Evolutionary conservation across 1,140 invertebrate genomes (phyloP).

Genomic region (Saxidomus purpurata): DNA sequence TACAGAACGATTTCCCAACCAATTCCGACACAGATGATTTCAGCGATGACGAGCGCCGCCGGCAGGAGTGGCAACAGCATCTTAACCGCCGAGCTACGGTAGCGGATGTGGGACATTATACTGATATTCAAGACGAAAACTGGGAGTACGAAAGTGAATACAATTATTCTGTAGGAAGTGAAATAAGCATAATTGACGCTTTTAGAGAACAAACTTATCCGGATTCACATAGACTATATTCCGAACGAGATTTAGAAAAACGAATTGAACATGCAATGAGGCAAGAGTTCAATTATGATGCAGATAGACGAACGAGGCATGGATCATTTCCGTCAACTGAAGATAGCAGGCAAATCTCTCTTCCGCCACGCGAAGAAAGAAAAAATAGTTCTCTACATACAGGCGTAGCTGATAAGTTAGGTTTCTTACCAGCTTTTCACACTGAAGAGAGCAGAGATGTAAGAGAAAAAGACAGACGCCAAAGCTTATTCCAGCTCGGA

Average conservation of each 20-base stretch:
- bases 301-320: background rate
- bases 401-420: too few species aligned
- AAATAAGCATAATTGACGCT: slow-evolving; percentile 33
- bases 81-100: background rate
- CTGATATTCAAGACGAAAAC: background rate
- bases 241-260: background rate
- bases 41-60: slow-evolving; percentile 31
- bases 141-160: slow-evolving; percentile 62
- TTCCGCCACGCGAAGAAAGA: background rate
- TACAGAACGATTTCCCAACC: slow-evolving; percentile 48
- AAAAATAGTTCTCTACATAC: background rate
- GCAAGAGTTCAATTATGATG: background rate
- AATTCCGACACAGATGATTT: slow-evolving; percentile 28
- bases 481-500: background rate
- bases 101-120: background rate
- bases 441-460: background rate
- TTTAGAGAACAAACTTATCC: background rate
- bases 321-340: background rate
- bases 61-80: slow-evolving; percentile 13
- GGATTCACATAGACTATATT: background rate
- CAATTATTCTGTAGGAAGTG: slow-evolving; percentile 40
- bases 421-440: background rate
- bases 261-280: slow-evolving; percentile 27
- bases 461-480: background rate
- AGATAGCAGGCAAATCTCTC: background rate